These are phyloP conservation scores for Apodemia hepburni DNA, from an alignment of 2,888 invertebrate species.

Conservation along the genomic window DNA sequence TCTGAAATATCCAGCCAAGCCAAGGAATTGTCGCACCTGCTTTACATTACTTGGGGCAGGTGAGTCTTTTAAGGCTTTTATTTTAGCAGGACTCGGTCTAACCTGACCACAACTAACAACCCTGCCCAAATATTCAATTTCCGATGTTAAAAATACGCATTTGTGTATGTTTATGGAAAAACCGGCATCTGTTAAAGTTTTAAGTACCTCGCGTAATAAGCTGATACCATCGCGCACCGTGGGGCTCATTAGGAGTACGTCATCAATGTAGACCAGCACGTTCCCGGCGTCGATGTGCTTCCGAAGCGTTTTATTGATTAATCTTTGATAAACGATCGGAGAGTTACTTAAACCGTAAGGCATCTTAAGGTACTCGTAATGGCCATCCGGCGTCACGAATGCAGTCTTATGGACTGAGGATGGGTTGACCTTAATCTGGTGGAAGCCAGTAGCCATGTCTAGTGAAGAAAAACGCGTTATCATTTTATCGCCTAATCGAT, in stretches of 20 bases:
- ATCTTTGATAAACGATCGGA: slow-evolving; percentile 5
- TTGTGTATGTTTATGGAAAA: slow-evolving; percentile 32
- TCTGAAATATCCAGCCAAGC: slow-evolving; percentile 31
- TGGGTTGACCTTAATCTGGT: slow-evolving; percentile 20
- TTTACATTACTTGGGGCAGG: slow-evolving; percentile 22
- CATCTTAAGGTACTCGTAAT: slow-evolving; percentile 19
- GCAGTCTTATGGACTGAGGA: slow-evolving; percentile 23
- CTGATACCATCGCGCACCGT: slow-evolving; percentile 24
- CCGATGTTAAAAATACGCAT: slow-evolving; percentile 28
- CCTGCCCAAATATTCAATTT: slow-evolving; percentile 32
- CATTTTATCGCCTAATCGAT: slow-evolving; percentile 19
- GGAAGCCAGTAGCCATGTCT: slow-evolving; percentile 29
- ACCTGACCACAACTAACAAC: slow-evolving; percentile 29
- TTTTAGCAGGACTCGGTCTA: slow-evolving; percentile 25
- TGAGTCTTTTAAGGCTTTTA: slow-evolving; percentile 23
- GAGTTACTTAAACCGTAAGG: slow-evolving; percentile 15
- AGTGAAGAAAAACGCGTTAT: slow-evolving; percentile 21
- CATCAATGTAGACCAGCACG: slow-evolving; percentile 6
- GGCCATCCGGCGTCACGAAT: slow-evolving; percentile 17
- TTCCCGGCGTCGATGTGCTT: neutral
- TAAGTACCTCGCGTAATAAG: slow-evolving; percentile 23
- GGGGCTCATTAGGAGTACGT: slow-evolving; percentile 21
- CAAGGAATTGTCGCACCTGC: slow-evolving; percentile 29
- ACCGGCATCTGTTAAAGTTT: slow-evolving; percentile 28
- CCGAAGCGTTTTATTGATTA: slow-evolving; percentile 7